Percentiles rank a stretch among this genome's conserved stretches.
Conservation (phyloP, 2,888 invertebrate genomes). For the Dryomyza anilis region DNA sequence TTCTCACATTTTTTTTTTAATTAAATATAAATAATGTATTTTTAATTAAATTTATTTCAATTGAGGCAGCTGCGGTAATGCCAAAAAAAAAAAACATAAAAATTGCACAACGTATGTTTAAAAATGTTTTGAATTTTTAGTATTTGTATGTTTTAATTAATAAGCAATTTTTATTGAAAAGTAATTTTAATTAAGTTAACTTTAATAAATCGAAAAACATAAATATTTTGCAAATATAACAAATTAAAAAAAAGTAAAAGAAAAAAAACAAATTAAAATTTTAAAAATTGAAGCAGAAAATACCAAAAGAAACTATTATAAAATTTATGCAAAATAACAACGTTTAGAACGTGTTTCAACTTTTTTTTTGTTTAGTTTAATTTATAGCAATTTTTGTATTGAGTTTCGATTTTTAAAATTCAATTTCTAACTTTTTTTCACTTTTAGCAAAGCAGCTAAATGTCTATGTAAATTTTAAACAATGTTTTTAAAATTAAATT, state of each 20-base stretch:
- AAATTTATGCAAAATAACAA: slow-evolving; percentile 14
- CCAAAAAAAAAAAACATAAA: slow-evolving; percentile 15
- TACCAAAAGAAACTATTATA: slow-evolving; percentile 4
- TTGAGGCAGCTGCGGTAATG: slow-evolving; percentile 48
- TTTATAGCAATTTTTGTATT: background rate
- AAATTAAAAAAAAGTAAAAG: slow-evolving; percentile 4
- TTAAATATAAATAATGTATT: slow-evolving; percentile 12
- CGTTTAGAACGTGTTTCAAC: slow-evolving; percentile 24
- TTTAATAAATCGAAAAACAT: background rate
- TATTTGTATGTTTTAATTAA: background rate
- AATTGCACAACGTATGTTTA: slow-evolving; percentile 26
- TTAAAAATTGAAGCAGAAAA: slow-evolving; percentile 1
- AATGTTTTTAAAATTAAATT: slow-evolving; percentile 26
- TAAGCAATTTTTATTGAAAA: background rate
- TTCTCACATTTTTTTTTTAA: slow-evolving; percentile 16
- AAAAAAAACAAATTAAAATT: slow-evolving; percentile 4
- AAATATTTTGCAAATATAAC: too few species aligned
- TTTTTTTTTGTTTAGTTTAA: slow-evolving; percentile 2
- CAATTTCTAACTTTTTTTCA: background rate
- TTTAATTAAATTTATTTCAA: slow-evolving; percentile 13
- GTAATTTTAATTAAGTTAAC: background rate
- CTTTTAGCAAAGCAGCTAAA: background rate
- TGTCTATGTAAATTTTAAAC: slow-evolving; percentile 26
- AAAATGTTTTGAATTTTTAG: slow-evolving; percentile 1
- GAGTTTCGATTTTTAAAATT: background rate